A percentile compares a stretch with the other conserved stretches of the same genome.
Evolutionary conservation across 1,140 invertebrate species (phyloP).

Genomic region (Uloborus diversus): DNA sequence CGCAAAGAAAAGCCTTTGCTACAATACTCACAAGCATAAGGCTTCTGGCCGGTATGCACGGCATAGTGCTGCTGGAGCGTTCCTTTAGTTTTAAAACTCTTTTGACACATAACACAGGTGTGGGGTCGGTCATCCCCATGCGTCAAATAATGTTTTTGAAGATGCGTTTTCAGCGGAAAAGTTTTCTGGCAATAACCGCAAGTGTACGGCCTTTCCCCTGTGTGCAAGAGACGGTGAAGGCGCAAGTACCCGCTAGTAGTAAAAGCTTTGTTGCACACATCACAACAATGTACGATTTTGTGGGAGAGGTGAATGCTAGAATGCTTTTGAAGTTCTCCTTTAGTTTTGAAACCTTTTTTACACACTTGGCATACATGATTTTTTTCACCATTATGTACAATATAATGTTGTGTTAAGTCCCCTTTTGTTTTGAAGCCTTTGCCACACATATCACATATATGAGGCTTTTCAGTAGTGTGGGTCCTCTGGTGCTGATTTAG

Average conservation of each 20-base stretch:
- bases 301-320: slow-evolving; percentile 14
- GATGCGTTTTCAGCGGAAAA: slow-evolving; percentile 24
- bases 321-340: slow-evolving; percentile 30
- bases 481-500: slow-evolving; percentile 65
- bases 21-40: slow-evolving; percentile 22
- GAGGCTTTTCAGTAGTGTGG: slow-evolving; percentile 67
- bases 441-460: slow-evolving; percentile 64
- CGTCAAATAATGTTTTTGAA: slow-evolving; percentile 25
- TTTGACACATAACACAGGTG: slow-evolving; percentile 18
- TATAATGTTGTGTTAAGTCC: slow-evolving; percentile 65
- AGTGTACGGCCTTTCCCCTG: slow-evolving; percentile 14
- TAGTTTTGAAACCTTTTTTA: slow-evolving; percentile 64
- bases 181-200: slow-evolving; percentile 34
- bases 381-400: slow-evolving; percentile 65
- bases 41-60: not conserved
- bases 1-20: slow-evolving; percentile 8
- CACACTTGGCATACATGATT: slow-evolving; percentile 66
- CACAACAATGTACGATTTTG: slow-evolving; percentile 21
- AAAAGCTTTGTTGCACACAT: slow-evolving; percentile 23
- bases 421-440: slow-evolving; percentile 65
- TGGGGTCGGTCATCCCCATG: slow-evolving; percentile 5
- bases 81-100: slow-evolving; percentile 36
- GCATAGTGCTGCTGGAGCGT: slow-evolving; percentile 35
- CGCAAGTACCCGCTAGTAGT: slow-evolving; percentile 3
- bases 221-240: slow-evolving; percentile 13